These are phyloP conservation scores for Gastrophysa polygoni DNA, from an alignment of 2,888 invertebrate genomes.

Conservation along the genomic window DNA sequence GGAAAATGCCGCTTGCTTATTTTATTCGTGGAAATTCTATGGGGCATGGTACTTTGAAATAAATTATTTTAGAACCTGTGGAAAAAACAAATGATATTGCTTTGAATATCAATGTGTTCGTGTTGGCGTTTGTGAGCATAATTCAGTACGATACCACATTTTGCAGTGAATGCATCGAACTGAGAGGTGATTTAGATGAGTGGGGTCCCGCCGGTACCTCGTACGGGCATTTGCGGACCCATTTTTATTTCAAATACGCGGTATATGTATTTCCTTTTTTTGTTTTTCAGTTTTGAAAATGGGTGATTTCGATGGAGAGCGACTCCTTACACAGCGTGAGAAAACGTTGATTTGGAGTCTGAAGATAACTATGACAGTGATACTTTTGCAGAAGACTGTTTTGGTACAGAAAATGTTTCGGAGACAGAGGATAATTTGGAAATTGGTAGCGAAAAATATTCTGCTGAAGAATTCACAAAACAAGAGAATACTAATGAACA, in stretches of 20 bases:
- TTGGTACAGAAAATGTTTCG: slow-evolving; percentile 10
- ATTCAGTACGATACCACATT: slow-evolving; percentile 11
- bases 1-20: too few species aligned
- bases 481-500: slow-evolving; percentile 6
- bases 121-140: slow-evolving; percentile 10
- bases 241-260: neutral
- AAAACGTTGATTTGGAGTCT: neutral
- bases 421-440: slow-evolving; percentile 13
- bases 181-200: slow-evolving; percentile 8
- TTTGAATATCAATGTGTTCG: too few species aligned
- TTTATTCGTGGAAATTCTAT: too few species aligned
- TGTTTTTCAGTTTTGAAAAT: neutral
- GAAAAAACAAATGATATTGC: too few species aligned
- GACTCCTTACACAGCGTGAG: neutral
- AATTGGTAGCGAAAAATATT: slow-evolving; percentile 15
- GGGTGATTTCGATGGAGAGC: neutral
- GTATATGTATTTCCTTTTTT: slow-evolving; percentile 1
- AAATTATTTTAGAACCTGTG: too few species aligned
- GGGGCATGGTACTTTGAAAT: too few species aligned
- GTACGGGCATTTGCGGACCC: neutral
- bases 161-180: slow-evolving; percentile 5
- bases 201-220: neutral
- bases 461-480: slow-evolving; percentile 10
- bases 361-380: neutral
- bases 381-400: slow-evolving; percentile 1